Percentiles rank a stretch among this genome's conserved stretches.
These are phyloP conservation scores for Cephus sareptanus DNA, from an alignment of 2,888 invertebrate genomes.

Conservation along the genomic window DNA sequence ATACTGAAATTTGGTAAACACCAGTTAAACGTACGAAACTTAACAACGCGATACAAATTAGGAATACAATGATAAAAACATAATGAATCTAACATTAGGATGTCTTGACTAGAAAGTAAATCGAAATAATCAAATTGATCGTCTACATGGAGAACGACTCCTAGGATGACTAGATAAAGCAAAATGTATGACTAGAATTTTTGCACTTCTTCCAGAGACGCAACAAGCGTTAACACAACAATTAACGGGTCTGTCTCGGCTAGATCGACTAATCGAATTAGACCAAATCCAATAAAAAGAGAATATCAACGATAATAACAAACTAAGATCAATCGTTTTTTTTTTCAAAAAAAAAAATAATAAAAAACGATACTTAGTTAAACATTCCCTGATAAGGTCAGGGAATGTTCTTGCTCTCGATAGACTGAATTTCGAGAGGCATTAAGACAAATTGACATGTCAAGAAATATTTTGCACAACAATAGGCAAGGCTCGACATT, in stretches of 20 bases:
- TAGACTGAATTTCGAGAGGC: not conserved
- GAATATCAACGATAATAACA: slow-evolving; percentile 6
- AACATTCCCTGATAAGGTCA: not conserved
- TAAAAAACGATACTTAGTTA: slow-evolving; percentile 16
- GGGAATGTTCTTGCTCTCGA: not conserved
- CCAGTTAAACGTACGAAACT: slow-evolving; percentile 42
- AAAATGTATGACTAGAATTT: not conserved
- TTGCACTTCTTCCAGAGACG: not conserved
- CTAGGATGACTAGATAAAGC: not conserved
- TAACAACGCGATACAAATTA: slow-evolving; percentile 38
- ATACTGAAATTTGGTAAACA: slow-evolving; percentile 26
- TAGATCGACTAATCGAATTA: slow-evolving; percentile 32
- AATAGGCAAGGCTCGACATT: not conserved
- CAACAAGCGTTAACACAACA: not conserved
- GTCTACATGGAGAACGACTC: not conserved
- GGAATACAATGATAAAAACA: slow-evolving; percentile 24
- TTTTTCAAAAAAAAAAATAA: slow-evolving; percentile 6
- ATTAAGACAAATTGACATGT: not conserved
- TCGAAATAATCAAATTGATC: not conserved
- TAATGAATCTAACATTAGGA: slow-evolving; percentile 26
- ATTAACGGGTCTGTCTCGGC: slow-evolving; percentile 27
- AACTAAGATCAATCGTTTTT: slow-evolving; percentile 14
- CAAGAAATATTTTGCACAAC: not conserved
- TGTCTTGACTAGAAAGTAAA: slow-evolving; percentile 36
- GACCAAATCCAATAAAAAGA: slow-evolving; percentile 7